A percentile compares a stretch with the other conserved stretches of the same genome.
These are phyloP conservation scores for Parnassius glacialis DNA, from an alignment of 2,888 invertebrate genomes.

Conservation along the genomic window DNA sequence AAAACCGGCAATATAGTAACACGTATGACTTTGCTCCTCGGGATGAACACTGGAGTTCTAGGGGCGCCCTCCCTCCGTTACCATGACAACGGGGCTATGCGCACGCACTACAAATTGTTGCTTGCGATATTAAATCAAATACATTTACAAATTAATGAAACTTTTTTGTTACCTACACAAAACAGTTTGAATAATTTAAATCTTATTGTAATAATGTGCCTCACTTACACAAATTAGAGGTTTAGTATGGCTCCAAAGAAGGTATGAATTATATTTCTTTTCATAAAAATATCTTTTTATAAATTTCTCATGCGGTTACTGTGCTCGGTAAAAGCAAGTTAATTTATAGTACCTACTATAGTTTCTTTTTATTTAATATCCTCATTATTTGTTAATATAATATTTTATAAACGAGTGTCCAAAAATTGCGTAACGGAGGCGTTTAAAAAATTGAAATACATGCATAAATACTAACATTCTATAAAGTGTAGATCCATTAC, in stretches of 20 bases:
- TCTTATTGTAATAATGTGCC: constrained; percentile 30
- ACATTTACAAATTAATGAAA: constrained; percentile 57
- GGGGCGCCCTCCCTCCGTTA: constrained; percentile 45
- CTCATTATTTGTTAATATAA: too few relatives aligned
- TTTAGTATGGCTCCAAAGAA: constrained; percentile 66
- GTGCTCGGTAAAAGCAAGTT: not conserved
- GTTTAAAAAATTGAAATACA: too few relatives aligned
- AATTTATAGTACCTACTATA: too few relatives aligned
- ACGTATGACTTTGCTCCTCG: constrained; percentile 26
- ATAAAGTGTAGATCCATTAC: too few relatives aligned
- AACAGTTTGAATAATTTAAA: constrained; percentile 26
- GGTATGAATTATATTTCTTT: constrained; percentile 47
- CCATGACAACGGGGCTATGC: constrained; percentile 58
- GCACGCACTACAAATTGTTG: constrained; percentile 56
- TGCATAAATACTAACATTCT: too few relatives aligned
- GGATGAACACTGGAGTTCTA: constrained; percentile 30
- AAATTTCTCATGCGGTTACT: not conserved
- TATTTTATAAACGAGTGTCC: too few relatives aligned
- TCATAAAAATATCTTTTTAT: not conserved
- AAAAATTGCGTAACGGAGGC: too few relatives aligned
- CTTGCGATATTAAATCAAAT: constrained; percentile 42
- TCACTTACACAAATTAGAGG: constrained; percentile 18
- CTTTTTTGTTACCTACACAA: constrained; percentile 40
- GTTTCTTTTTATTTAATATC: too few relatives aligned
- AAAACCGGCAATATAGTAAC: constrained; percentile 19